Percentiles rank a stretch among this genome's conserved stretches.
Evolutionary conservation across 2,888 invertebrate species (phyloP).

Genomic region (Myopa tessellatipennis): DNA sequence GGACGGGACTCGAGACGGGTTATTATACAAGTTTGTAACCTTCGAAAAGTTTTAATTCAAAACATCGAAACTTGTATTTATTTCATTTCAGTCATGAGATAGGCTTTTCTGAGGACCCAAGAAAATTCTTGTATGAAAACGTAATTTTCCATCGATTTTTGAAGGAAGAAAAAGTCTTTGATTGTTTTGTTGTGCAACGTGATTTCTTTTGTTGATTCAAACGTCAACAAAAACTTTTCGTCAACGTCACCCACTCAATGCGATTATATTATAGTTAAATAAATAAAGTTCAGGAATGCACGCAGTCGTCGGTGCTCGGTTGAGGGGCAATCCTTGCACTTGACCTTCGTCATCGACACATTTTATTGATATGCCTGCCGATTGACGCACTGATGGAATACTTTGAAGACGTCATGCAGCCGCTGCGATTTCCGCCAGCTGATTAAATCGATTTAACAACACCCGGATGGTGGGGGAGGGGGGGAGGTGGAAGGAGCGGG

Average conservation of each 20-base stretch:
- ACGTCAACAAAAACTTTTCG: background rate
- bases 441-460: slow-evolving; percentile 35
- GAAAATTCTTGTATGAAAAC: too few species aligned
- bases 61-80: too few species aligned
- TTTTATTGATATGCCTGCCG: slow-evolving; percentile 23
- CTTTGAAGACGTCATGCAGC: slow-evolving; percentile 4
- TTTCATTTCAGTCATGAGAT: too few species aligned
- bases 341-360: slow-evolving; percentile 26
- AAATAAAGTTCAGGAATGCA: background rate
- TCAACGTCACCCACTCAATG: background rate
- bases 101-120: too few species aligned
- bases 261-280: background rate
- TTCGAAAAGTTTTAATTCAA: too few species aligned
- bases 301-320: background rate
- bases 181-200: too few species aligned
- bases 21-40: too few species aligned
- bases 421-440: background rate
- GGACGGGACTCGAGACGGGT: too few species aligned
- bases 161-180: too few species aligned
- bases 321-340: slow-evolving; percentile 21
- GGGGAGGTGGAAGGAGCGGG: too few species aligned
- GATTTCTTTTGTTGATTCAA: background rate
- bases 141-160: too few species aligned
- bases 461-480: background rate
- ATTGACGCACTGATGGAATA: background rate